Conservation (phyloP, 2,888 invertebrate species). For the Dicycla oo region DNA sequence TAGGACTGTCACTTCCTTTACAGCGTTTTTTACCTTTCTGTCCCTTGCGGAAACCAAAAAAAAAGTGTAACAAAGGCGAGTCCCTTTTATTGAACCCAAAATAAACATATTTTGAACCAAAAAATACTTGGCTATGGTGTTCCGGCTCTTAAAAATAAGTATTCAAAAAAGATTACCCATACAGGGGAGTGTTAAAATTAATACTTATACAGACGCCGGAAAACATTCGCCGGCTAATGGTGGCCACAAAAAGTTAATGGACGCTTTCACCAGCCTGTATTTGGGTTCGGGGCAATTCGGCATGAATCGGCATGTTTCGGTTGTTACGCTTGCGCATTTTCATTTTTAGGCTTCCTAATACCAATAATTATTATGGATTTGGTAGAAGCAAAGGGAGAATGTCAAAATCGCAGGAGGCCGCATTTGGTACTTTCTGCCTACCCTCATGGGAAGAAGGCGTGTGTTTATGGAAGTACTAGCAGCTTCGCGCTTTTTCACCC, state of each 20-base stretch:
- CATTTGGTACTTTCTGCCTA: background rate
- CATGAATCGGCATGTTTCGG: constrained; percentile 75
- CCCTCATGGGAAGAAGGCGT: background rate
- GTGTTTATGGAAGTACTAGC: background rate
- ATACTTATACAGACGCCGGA: constrained; percentile 70
- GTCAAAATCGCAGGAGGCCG: background rate
- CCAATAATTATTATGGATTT: background rate
- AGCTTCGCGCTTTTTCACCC: too few relatives aligned
- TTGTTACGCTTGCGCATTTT: constrained; percentile 62
- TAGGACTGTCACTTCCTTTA: background rate
- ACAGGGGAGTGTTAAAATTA: constrained; percentile 63
- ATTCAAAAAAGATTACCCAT: constrained; percentile 70
- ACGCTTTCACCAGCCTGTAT: constrained; percentile 68
- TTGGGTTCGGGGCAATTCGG: constrained; percentile 61
- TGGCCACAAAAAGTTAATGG: constrained; percentile 79
- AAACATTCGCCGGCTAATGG: constrained; percentile 75
- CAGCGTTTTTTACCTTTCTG: constrained; percentile 2
- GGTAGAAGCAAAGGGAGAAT: background rate
- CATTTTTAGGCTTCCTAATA: constrained; percentile 44
- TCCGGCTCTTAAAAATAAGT: constrained; percentile 66
- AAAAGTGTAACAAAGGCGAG: background rate
- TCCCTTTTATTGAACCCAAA: constrained; percentile 19
- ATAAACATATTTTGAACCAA: constrained; percentile 36
- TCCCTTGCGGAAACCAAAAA: constrained; percentile 11
- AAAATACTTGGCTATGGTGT: constrained; percentile 47